phyloP scores from a whole-genome alignment of 1,140 invertebrate species.

The Sycophaga agraensis region DNA sequence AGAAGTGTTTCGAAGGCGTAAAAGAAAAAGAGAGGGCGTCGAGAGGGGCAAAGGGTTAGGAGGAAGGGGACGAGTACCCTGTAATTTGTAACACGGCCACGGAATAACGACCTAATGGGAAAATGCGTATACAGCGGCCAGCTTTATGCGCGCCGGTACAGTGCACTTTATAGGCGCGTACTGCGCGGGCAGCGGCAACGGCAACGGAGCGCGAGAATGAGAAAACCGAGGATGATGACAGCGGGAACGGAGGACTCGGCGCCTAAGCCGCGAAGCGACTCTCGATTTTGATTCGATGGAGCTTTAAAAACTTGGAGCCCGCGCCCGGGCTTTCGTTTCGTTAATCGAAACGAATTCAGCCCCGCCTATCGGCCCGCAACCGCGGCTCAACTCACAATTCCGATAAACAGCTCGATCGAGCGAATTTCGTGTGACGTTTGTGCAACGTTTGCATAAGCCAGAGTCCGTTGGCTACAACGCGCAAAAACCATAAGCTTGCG shows the following conservation, averaged over 20 bases:
- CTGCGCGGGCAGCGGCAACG: constrained; percentile 1
- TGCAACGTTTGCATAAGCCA: constrained; percentile 10
- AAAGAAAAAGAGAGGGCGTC: too few relatives aligned
- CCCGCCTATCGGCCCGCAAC: too few relatives aligned
- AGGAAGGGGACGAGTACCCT: too few relatives aligned
- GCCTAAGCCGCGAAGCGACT: background rate
- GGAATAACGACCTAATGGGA: constrained; percentile 45
- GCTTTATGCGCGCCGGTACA: constrained; percentile 44
- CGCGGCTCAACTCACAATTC: constrained; percentile 19
- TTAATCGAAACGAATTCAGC: constrained; percentile 21
- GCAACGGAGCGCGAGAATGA: too few relatives aligned
- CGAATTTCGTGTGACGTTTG: constrained; percentile 9
- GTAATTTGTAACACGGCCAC: constrained; percentile 47
- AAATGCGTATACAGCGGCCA: constrained; percentile 47
- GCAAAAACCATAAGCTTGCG: background rate
- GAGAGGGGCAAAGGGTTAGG: too few relatives aligned
- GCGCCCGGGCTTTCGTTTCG: constrained; percentile 3
- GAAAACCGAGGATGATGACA: constrained; percentile 14
- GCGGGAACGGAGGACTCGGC: background rate
- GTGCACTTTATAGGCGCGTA: constrained; percentile 14
- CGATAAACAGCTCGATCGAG: constrained; percentile 11
- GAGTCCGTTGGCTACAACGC: background rate
- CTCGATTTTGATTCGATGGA: background rate
- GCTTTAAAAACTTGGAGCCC: background rate
- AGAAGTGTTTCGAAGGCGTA: constrained; percentile 4